Base-by-base conservation (phyloP, 1,140 invertebrate species). In the Tenebrio molitor region DNA sequence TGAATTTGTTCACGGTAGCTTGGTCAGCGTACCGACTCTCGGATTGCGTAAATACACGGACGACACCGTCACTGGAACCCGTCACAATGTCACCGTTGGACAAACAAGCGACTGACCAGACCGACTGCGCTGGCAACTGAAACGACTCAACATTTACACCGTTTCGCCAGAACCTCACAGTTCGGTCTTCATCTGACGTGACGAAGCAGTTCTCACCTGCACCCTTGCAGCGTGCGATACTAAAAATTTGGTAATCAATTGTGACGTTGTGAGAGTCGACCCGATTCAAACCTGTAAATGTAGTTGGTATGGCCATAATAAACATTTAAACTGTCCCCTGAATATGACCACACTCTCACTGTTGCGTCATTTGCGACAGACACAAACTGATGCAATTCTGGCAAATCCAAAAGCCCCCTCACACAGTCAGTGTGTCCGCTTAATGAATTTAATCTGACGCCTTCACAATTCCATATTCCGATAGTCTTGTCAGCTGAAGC, bases 401-500 rank as follows among this genome's bases (percentile, higher is more conserved):
- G 88, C 1, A 96, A 81, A 0, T 91, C 86, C 1, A 89, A 86
- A 36, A 98, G 78, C 39, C 88, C 91, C 81, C 97, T 85, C 0
- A 99, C 95, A 86, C 95, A 97, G 81, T 99, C 97, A 25, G 89
- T 92, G 81, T 99, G 97, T 5, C 92, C 87, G 73, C 80, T 83
- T 19, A 88, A 73, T 69, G 83, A 83, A 63, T 84, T 86, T 16
- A 89, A 80, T 53, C 86, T 72, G 25, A 83, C 81, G 7, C 89
- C 89, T 78, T 87, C 83, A 14, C 84, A 85, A 65, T 88, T 88
- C 95, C 95, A 98, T 6, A 97, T 79, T 76, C 91, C 91, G 46
- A 99, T 93, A 8, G 88, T 90, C 84, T 96, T 97, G 83, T 99
- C 97, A 15, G 97, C 97, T 1, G 92, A 94, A 6, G 91, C 95